Evolutionary conservation across 2,888 invertebrate genomes (phyloP).

Genomic region (Cetonia aurata): DNA sequence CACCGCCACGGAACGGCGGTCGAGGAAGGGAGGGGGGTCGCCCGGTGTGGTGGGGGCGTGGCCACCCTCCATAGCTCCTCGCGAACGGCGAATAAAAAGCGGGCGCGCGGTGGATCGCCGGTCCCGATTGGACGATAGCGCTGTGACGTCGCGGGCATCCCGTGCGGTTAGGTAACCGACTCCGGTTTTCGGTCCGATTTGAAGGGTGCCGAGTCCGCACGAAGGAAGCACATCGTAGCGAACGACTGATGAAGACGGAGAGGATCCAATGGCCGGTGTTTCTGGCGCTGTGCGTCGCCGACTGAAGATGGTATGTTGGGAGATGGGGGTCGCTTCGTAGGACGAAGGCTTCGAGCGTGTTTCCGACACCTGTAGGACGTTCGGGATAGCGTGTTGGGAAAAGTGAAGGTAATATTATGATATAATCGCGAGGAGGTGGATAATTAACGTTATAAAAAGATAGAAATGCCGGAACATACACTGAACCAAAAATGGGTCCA

Average conservation of each 20-base stretch:
- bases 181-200: conserved; percentile 49
- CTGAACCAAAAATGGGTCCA: too few species aligned
- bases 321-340: background rate
- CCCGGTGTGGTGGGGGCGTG: conserved; percentile 58
- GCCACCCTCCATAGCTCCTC: conserved; percentile 56
- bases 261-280: conserved; percentile 6
- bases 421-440: background rate
- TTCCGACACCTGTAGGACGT: conserved; percentile 26
- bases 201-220: too few species aligned
- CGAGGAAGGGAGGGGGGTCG: conserved; percentile 54
- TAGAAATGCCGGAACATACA: too few species aligned
- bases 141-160: conserved; percentile 61
- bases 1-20: conserved; percentile 55
- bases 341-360: background rate
- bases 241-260: too few species aligned
- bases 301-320: background rate
- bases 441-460: too few species aligned
- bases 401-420: too few species aligned
- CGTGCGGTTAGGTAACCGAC: background rate
- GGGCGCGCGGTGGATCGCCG: conserved; percentile 55
- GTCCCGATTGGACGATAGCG: conserved; percentile 53
- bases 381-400: background rate
- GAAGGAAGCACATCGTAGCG: too few species aligned
- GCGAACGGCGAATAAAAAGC: conserved; percentile 53
- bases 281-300: background rate